Percentiles rank a stretch among this genome's conserved stretches.
Evolutionary conservation across 1,140 invertebrate genomes (phyloP).

Genomic region (Tetramorium parvispinum): DNA sequence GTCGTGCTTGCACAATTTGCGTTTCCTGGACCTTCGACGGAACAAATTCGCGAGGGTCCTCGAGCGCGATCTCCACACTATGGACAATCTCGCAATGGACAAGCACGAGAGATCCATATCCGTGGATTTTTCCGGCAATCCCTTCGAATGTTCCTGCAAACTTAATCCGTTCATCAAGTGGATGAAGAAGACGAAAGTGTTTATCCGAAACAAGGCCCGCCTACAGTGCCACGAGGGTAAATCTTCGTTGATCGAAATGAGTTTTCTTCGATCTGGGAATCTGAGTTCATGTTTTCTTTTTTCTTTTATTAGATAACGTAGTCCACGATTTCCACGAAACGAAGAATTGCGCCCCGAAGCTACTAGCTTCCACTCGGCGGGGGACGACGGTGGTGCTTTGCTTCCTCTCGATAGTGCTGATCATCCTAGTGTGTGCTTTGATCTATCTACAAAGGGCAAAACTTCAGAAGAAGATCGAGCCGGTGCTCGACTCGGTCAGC

Average conservation of each 20-base stretch:
- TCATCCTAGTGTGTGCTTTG: conserved; percentile 86
- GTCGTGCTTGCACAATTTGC: conserved; percentile 88
- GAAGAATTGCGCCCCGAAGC: conserved; percentile 74
- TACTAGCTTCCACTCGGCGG: conserved; percentile 78
- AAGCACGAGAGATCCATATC: conserved; percentile 86
- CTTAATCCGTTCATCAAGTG: conserved; percentile 88
- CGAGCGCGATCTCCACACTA: conserved; percentile 86
- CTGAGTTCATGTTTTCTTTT: background rate
- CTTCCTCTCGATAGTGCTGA: conserved; percentile 86
- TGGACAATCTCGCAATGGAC: conserved; percentile 86
- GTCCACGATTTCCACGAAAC: conserved; percentile 73
- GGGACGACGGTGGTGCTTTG: conserved; percentile 87
- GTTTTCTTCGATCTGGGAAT: background rate
- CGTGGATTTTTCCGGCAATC: conserved; percentile 90
- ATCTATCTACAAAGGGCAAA: conserved; percentile 88
- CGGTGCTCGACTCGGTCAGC: conserved; percentile 88
- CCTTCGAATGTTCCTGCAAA: conserved; percentile 89
- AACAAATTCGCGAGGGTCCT: conserved; percentile 89
- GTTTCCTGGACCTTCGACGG: conserved; percentile 90
- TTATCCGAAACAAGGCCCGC: conserved; percentile 87
- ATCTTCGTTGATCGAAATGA: background rate
- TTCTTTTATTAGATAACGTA: conserved; percentile 80
- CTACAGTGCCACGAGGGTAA: conserved; percentile 84
- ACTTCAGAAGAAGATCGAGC: conserved; percentile 87
- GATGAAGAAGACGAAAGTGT: conserved; percentile 88